A percentile compares a stretch with the other conserved stretches of the same genome.
Conservation (phyloP, 2,888 invertebrate species). For the Phoenoteleia sp. region DNA sequence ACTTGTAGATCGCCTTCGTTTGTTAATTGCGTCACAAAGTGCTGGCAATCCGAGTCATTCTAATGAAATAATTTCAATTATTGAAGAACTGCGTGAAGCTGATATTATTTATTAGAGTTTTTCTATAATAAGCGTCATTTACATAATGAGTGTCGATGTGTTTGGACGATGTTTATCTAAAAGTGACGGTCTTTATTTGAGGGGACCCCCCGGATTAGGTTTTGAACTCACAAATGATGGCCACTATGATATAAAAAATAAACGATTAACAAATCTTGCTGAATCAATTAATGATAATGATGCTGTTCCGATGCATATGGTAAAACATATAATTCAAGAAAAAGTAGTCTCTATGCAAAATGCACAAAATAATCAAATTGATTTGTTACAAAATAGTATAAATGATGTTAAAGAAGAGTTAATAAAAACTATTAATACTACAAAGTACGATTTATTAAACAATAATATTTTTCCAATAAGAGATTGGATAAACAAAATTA, state of each 20-base stretch:
- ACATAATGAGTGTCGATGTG: not conserved
- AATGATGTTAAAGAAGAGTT: slow-evolving; percentile 21
- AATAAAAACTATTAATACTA: too few relatives aligned
- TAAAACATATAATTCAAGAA: not conserved
- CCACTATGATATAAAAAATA: slow-evolving; percentile 12
- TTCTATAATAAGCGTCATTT: not conserved
- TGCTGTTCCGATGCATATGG: not conserved
- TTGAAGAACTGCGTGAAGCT: not conserved
- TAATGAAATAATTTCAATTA: too few relatives aligned
- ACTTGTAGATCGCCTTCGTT: not conserved
- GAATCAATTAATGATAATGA: not conserved
- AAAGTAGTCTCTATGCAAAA: too few relatives aligned
- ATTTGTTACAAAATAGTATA: not conserved
- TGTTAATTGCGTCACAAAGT: not conserved
- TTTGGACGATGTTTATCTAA: not conserved
- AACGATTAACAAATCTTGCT: not conserved
- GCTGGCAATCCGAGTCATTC: too few relatives aligned
- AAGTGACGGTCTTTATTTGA: too few relatives aligned
- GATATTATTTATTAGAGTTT: not conserved
- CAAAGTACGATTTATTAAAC: too few relatives aligned
- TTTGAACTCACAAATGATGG: not conserved
- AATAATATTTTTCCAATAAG: too few relatives aligned
- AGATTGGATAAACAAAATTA: too few relatives aligned
- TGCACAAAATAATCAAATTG: too few relatives aligned
- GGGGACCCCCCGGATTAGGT: not conserved